Percentiles rank a stretch among this genome's conserved stretches.
Evolutionary conservation across 2,113 vertebrate species (phyloP).

Genomic region (Pogona vitticeps): DNA sequence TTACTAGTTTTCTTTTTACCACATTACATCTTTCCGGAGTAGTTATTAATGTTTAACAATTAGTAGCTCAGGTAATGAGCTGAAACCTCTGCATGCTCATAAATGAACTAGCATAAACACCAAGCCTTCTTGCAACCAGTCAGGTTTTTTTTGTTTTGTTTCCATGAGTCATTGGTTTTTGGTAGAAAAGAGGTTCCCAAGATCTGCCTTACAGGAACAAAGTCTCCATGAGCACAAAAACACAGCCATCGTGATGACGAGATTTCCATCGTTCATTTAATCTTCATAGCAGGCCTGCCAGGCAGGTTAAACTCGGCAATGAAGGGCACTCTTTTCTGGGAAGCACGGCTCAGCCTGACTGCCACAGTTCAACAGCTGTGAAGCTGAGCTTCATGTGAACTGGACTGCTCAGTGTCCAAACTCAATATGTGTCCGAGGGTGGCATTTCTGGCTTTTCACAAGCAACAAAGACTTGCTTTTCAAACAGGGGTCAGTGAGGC

Average conservation of each 20-base stretch:
- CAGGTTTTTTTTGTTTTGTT: not conserved
- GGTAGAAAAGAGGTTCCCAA: not conserved
- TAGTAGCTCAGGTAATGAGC: too few relatives aligned
- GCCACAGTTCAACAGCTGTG: not conserved
- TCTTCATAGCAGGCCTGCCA: not conserved
- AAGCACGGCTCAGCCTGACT: not conserved
- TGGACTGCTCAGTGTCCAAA: not conserved
- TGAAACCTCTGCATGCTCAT: too few relatives aligned
- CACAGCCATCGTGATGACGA: too few relatives aligned
- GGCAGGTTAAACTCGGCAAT: not conserved
- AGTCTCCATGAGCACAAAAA: too few relatives aligned
- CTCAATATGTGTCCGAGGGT: not conserved
- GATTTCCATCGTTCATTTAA: not conserved
- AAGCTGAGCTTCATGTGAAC: not conserved
- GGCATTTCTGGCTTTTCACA: not conserved
- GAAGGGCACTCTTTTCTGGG: not conserved
- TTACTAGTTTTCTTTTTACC: too few relatives aligned
- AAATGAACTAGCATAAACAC: too few relatives aligned
- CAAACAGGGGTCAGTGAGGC: not conserved
- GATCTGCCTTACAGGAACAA: not conserved
- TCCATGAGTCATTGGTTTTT: not conserved
- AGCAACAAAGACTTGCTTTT: not conserved
- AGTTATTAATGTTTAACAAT: too few relatives aligned
- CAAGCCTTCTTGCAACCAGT: too few relatives aligned
- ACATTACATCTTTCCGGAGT: too few relatives aligned